Evolutionary conservation across 1,140 invertebrate species (phyloP), one percentile per base, ranked within the genome.

Genomic region (Ostrea edulis): DNA sequence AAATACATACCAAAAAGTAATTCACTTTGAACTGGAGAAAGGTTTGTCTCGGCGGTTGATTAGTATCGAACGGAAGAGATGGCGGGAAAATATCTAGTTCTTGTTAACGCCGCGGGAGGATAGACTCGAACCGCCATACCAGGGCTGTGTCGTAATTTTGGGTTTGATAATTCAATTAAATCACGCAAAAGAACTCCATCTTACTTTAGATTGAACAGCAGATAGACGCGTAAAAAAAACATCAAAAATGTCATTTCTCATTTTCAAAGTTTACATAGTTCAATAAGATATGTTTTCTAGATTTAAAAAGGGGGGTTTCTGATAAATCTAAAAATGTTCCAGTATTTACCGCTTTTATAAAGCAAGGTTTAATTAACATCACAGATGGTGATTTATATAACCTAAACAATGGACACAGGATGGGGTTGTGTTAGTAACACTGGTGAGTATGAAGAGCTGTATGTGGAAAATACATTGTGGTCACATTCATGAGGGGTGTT

Each of bases 21-120:
- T 83, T 53, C 44, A 83, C 82, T 83, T 83, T 83, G 82, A 83
- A 83, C 82, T 83, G 82, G n/a, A 83, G 82, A 83, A 83, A 83
- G 82, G 82, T 53, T 83, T 54, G 82, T 83, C 82, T 83, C 20
- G 35, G 20, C 82, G n/a, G 35, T 83, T 77, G 82, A 83, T 83
- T 83, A 83, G n/a, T 22, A 83, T 83, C 44, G 82, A 52, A 54
- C 82, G 51, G 51, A 52, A 83, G 29, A 53, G 82, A 83, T 53
- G 82, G 82, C 82, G 82, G 82, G 17, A 83, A 83, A 83, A 83
- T 54, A 83, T 52, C 82, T 53, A 53, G 82, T 83, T 83, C 82
- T 83, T 83, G 82, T 83, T 83, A 53, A n/a, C 52, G 52, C 82
- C 9, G 44, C 44, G 51, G 82, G 82, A 52, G 52, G 44, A 52